A percentile compares a stretch with the other conserved stretches of the same genome.
phyloP scores from a whole-genome alignment of 2,113 vertebrate genomes.

The Syngnathus typhle region DNA sequence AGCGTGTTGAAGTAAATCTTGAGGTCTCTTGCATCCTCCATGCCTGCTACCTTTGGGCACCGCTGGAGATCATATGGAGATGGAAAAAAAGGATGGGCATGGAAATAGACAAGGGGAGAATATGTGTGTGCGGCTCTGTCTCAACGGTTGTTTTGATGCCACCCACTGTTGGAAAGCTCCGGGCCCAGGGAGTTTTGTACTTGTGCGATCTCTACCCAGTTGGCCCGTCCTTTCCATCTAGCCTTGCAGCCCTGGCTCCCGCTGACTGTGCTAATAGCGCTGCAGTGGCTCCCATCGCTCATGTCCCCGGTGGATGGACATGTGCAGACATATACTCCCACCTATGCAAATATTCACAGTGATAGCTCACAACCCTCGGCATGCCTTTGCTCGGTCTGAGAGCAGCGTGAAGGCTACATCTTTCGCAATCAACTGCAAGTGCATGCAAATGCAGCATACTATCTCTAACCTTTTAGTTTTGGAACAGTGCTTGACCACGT shows the following conservation, averaged over 20 bases:
- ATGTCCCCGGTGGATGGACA: conserved; percentile 34
- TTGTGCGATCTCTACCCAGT: conserved; percentile 43
- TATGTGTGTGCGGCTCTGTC: conserved; percentile 38
- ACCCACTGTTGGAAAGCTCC: conserved; percentile 58
- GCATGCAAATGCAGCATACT: conserved; percentile 36
- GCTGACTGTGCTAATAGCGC: conserved; percentile 55
- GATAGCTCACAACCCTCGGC: conserved; percentile 20
- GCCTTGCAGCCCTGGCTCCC: conserved; percentile 34
- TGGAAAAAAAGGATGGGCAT: conserved; percentile 21
- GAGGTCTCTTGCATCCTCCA: conserved; percentile 35
- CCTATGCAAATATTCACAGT: conserved; percentile 25
- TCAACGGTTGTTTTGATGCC: conserved; percentile 62
- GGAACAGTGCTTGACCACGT: conserved; percentile 44
- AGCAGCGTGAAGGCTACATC: conserved; percentile 36
- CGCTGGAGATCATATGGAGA: conserved; percentile 46
- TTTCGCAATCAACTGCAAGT: conserved; percentile 41
- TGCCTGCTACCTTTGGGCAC: conserved; percentile 45
- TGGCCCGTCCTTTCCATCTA: conserved; percentile 32
- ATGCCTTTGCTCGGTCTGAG: conserved; percentile 18
- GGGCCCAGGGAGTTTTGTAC: conserved; percentile 34
- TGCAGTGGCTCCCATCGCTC: conserved; percentile 38
- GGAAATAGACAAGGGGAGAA: conserved; percentile 29
- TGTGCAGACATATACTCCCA: conserved; percentile 32
- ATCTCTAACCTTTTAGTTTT: conserved; percentile 55
- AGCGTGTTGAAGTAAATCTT: conserved; percentile 56